Percentiles rank a stretch among this genome's conserved stretches.
phyloP scores from a whole-genome alignment of 2,888 invertebrate species.

The Trichopria drosophilae region DNA sequence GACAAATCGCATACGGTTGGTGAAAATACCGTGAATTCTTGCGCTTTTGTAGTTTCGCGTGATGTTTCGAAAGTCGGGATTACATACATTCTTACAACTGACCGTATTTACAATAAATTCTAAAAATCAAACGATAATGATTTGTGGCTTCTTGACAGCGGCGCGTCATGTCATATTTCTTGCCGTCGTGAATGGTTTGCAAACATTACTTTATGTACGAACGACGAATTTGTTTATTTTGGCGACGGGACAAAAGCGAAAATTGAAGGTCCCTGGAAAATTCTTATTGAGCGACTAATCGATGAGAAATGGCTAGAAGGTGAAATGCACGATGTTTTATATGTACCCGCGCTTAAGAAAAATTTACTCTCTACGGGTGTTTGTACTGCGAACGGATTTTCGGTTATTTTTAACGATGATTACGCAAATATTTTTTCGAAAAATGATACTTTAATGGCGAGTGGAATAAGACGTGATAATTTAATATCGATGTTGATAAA shows the following conservation, averaged over 20 bases:
- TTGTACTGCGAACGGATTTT: slow-evolving; percentile 8
- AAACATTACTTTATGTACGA: too few species aligned
- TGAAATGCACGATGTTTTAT: slow-evolving; percentile 10
- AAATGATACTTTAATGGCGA: slow-evolving; percentile 13
- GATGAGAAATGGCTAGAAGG: slow-evolving; percentile 9
- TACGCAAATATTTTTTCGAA: slow-evolving; percentile 11
- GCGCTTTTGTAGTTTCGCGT: neutral
- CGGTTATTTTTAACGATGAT: slow-evolving; percentile 11
- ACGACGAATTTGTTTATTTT: too few species aligned
- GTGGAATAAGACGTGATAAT: slow-evolving; percentile 12
- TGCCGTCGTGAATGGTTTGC: too few species aligned
- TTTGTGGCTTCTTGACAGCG: too few species aligned
- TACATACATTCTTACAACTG: too few species aligned
- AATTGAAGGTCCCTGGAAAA: too few species aligned
- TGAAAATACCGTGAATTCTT: neutral
- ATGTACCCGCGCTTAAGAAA: slow-evolving; percentile 15
- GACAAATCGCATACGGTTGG: neutral
- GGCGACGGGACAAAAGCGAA: too few species aligned
- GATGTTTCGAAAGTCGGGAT: neutral
- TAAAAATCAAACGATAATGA: neutral
- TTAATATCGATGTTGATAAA: too few species aligned
- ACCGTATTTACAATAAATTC: too few species aligned
- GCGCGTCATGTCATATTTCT: too few species aligned
- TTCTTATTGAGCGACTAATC: slow-evolving; percentile 7
- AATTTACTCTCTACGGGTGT: slow-evolving; percentile 29